These are phyloP conservation scores for Drosophila nasuta DNA, from an alignment of 1,140 invertebrate species.

Conservation along the genomic window DNA sequence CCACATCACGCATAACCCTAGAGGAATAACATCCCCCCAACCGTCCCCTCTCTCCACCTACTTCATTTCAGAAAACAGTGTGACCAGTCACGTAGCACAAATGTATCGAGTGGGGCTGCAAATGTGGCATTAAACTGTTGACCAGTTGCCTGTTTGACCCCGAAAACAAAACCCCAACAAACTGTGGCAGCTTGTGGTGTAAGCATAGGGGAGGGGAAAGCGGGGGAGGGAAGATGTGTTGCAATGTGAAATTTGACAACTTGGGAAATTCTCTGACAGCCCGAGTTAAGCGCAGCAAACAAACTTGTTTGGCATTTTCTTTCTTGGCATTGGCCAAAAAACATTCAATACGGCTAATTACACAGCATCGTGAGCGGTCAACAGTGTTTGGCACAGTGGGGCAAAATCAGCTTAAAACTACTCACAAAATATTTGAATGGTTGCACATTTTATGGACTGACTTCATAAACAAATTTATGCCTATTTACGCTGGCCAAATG, in stretches of 20 bases:
- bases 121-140: conserved; percentile 70
- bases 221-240: conserved; percentile 14
- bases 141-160: conserved; percentile 54
- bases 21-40: conserved; percentile 3
- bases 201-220: background rate
- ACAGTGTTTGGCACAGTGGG: conserved; percentile 48
- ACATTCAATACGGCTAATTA: conserved; percentile 78
- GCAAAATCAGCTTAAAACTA: conserved; percentile 1
- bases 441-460: conserved; percentile 5
- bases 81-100: conserved; percentile 80
- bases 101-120: conserved; percentile 77
- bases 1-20: conserved; percentile 42
- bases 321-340: conserved; percentile 73
- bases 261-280: conserved; percentile 76
- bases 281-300: conserved; percentile 65
- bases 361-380: conserved; percentile 54
- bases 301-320: conserved; percentile 69
- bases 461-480: background rate
- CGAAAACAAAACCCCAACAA: conserved; percentile 15
- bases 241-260: conserved; percentile 78
- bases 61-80: conserved; percentile 30
- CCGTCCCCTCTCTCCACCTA: too few relatives aligned
- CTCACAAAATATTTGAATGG: conserved; percentile 6
- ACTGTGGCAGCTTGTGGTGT: conserved; percentile 42
- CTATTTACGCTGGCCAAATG: background rate